phyloP scores from a whole-genome alignment of 2,797 vertebrate species.

The Sorex maritimensis region DNA sequence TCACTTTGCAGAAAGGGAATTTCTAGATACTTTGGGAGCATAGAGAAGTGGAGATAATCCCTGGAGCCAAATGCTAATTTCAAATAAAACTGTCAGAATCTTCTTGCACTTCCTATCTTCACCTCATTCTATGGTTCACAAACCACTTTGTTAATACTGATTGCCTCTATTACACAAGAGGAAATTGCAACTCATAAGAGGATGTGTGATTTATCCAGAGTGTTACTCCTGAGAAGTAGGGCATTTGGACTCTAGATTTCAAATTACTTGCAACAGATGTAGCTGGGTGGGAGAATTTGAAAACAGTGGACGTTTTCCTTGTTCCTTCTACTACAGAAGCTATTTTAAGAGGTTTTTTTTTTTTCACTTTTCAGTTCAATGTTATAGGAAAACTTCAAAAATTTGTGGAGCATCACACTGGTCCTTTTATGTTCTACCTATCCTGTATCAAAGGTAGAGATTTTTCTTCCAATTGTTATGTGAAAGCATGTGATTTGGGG shows the following conservation, averaged over 20 bases:
- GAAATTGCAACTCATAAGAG: slow-evolving; percentile 1
- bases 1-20: not conserved
- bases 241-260: not conserved
- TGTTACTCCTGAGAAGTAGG: not conserved
- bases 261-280: not conserved
- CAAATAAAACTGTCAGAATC: not conserved
- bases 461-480: too few species aligned
- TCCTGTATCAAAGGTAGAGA: too few species aligned
- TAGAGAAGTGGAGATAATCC: not conserved
- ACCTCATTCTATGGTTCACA: not conserved
- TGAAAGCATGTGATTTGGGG: too few species aligned
- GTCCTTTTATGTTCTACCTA: too few species aligned
- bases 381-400: too few species aligned
- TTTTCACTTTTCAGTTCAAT: not conserved
- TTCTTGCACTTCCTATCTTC: not conserved
- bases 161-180: not conserved
- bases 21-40: not conserved
- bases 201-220: not conserved
- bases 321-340: too few species aligned
- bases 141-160: not conserved
- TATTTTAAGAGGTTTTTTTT: not conserved
- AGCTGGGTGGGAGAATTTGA: not conserved
- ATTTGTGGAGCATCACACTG: too few species aligned
- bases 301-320: not conserved
- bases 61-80: not conserved